Evolutionary conservation across 2,113 vertebrate genomes (phyloP).

Genomic region (Oryzias javanicus): DNA sequence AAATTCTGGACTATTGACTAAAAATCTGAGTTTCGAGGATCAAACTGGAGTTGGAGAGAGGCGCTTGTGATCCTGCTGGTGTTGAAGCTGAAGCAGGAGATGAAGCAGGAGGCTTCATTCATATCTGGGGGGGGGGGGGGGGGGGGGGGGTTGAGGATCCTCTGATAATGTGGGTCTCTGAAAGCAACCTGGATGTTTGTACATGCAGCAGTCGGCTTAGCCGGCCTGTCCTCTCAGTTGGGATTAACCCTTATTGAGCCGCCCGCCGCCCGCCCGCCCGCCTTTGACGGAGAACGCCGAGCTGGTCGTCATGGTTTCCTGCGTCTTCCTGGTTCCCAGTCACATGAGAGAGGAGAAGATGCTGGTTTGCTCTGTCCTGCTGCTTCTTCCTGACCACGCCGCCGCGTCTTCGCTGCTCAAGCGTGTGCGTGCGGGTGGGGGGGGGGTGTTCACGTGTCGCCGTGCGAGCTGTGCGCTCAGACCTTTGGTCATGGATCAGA

Average conservation of each 20-base stretch:
- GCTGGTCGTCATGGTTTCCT: conserved; percentile 78
- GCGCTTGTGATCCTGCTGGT: too few relatives aligned
- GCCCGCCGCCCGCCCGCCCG: conserved; percentile 36
- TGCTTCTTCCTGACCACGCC: background rate
- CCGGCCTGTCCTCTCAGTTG: conserved; percentile 43
- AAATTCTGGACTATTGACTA: too few relatives aligned
- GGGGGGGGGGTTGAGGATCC: too few relatives aligned
- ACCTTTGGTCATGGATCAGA: conserved; percentile 67
- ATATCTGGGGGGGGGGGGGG: too few relatives aligned
- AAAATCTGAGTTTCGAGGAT: too few relatives aligned
- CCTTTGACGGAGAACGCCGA: conserved; percentile 57
- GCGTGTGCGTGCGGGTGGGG: conserved; percentile 3
- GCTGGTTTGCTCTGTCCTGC: too few relatives aligned
- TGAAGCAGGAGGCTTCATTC: too few relatives aligned
- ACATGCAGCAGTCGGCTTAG: conserved; percentile 33
- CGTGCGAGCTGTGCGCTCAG: conserved; percentile 32
- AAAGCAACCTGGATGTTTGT: conserved; percentile 24
- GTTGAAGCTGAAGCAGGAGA: too few relatives aligned
- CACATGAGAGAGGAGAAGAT: background rate
- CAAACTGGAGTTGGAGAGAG: too few relatives aligned
- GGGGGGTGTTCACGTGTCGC: too few relatives aligned
- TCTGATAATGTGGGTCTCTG: too few relatives aligned
- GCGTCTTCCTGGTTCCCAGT: conserved; percentile 68
- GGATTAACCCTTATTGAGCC: conserved; percentile 65
- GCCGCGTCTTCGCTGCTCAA: too few relatives aligned